Evolutionary conservation across 2,888 invertebrate genomes (phyloP).

Genomic region (Cristatella mucedo): DNA sequence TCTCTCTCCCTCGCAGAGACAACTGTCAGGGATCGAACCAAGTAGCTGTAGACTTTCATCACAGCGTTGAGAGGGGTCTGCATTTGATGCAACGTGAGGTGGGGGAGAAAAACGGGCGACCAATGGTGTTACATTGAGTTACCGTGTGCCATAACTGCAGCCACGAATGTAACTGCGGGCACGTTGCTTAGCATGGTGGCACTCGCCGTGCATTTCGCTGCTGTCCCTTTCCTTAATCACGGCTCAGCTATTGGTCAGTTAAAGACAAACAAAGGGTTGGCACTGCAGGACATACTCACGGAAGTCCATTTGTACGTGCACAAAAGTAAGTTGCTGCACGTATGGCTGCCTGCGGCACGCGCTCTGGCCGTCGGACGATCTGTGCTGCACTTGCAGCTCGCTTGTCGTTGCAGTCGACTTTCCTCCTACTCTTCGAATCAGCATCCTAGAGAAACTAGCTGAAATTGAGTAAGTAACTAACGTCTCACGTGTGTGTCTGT

Average conservation of each 20-base stretch:
- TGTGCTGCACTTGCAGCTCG: constrained; percentile 8
- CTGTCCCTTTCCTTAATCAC: background rate
- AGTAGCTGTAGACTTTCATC: too few species aligned
- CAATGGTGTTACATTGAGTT: too few species aligned
- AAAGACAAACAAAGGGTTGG: constrained; percentile 73
- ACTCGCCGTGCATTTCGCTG: too few species aligned
- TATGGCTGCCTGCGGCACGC: background rate
- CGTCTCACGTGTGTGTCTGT: background rate
- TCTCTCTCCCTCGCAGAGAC: too few species aligned
- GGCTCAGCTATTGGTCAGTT: constrained; percentile 48
- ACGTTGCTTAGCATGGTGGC: too few species aligned
- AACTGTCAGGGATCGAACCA: too few species aligned
- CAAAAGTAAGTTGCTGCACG: constrained; percentile 53
- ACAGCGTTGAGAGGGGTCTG: too few species aligned
- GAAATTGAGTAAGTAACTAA: constrained; percentile 55
- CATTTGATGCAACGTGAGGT: too few species aligned
- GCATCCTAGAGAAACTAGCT: constrained; percentile 68
- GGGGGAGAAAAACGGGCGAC: too few species aligned
- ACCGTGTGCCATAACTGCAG: too few species aligned
- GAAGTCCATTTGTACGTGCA: constrained; percentile 74
- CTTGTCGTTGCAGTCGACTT: constrained; percentile 59
- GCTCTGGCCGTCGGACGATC: background rate
- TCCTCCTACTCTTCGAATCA: constrained; percentile 58
- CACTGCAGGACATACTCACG: constrained; percentile 76
- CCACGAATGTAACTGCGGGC: too few species aligned